A percentile compares a stretch with the other conserved stretches of the same genome.
Conservation (phyloP, 37 sponge, comb jelly and placozoan genomes). For the Amphimedon queenslandica region DNA sequence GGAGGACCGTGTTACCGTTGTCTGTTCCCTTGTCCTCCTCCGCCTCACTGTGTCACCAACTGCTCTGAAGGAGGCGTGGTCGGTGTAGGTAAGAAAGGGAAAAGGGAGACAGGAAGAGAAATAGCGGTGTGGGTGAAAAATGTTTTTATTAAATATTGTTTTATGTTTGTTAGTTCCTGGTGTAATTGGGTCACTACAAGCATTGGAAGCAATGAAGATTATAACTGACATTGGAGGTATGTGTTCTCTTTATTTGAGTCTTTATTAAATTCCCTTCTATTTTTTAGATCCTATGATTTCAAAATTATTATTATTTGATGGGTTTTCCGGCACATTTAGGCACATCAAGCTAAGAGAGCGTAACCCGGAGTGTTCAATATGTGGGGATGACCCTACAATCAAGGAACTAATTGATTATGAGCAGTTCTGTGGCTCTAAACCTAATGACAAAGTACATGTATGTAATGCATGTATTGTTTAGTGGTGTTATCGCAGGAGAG, state of each 20-base stretch:
- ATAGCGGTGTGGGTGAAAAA: too few relatives aligned
- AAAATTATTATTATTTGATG: too few relatives aligned
- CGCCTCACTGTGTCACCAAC: conserved; percentile 87
- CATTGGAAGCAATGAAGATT: conserved; percentile 85
- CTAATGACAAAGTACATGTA: conserved; percentile 55
- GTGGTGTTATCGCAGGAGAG: not conserved
- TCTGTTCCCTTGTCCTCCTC: conserved; percentile 90
- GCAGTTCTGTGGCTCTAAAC: conserved; percentile 73
- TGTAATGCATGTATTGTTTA: not conserved
- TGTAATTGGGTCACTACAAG: conserved; percentile 88
- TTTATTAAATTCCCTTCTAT: too few relatives aligned
- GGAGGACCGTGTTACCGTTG: conserved; percentile 99
- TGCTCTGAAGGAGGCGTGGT: conserved; percentile 96
- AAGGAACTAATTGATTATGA: conserved; percentile 74
- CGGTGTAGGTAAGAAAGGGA: conserved; percentile 61
- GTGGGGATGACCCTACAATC: conserved; percentile 86
- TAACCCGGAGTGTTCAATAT: conserved; percentile 72
- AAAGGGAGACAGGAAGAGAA: not conserved
- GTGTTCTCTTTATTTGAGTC: too few relatives aligned
- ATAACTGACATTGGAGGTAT: conserved; percentile 45
- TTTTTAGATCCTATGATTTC: too few relatives aligned
- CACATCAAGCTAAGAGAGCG: conserved; percentile 70
- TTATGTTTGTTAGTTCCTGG: conserved; percentile 70
- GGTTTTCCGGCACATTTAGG: conserved; percentile 52
- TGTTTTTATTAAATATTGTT: not conserved